phyloP scores from a whole-genome alignment of 1,140 invertebrate genomes.

The Saxidomus purpurata region DNA sequence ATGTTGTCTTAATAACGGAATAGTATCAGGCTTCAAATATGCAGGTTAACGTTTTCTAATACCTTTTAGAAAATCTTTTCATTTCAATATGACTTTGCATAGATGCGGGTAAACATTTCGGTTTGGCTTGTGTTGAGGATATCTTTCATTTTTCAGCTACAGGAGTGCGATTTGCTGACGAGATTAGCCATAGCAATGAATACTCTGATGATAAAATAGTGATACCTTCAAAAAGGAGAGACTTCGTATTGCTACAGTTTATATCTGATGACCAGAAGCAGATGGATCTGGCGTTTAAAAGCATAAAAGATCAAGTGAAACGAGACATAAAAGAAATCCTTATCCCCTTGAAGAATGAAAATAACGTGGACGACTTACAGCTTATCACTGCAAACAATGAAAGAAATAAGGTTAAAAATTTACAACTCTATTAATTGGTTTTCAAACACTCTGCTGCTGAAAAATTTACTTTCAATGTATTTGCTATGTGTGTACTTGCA shows the following conservation, averaged over 20 bases:
- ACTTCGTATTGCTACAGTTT: slow-evolving; percentile 38
- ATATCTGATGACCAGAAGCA: slow-evolving; percentile 1
- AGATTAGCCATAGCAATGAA: not conserved
- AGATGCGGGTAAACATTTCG: no score
- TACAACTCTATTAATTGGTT: no score
- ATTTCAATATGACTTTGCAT: no score
- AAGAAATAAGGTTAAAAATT: not conserved
- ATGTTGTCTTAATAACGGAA: no score
- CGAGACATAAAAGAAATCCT: not conserved
- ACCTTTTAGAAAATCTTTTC: no score
- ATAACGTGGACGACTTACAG: not conserved
- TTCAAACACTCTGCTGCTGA: no score
- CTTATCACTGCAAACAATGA: not conserved
- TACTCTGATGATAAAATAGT: not conserved
- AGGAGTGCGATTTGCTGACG: not conserved
- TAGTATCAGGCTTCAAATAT: no score
- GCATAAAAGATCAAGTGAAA: not conserved
- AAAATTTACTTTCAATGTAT: no score
- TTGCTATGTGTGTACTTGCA: no score
- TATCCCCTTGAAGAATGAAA: not conserved
- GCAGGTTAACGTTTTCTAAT: no score
- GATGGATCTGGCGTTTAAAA: not conserved
- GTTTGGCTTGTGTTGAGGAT: no score
- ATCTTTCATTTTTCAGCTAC: not conserved
- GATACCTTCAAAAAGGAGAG: not conserved